A percentile compares a stretch with the other conserved stretches of the same genome.
Evolutionary conservation across 2,888 invertebrate species (phyloP).

Genomic region (Campopleginae sp.): DNA sequence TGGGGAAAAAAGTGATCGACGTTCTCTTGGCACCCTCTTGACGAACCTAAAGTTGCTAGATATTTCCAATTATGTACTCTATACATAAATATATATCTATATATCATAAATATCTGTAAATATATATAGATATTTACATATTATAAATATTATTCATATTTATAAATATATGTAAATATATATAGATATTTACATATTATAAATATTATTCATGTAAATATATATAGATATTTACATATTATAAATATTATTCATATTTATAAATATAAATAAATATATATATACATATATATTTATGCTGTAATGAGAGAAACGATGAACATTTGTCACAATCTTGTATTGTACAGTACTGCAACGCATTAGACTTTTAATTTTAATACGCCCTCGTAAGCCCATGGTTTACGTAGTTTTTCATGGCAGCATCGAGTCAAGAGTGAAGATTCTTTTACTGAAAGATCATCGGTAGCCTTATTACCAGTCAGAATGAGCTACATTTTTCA

Average conservation of each 20-base stretch:
- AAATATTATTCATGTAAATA: constrained; percentile 1
- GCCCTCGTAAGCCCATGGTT: constrained; percentile 22
- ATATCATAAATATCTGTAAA: neutral
- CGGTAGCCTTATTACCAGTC: neutral
- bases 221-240: neutral
- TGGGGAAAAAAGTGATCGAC: constrained; percentile 18
- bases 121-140: neutral
- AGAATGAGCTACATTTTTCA: neutral
- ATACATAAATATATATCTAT: constrained; percentile 3
- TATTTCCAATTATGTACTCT: constrained; percentile 49
- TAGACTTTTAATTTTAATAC: constrained; percentile 41
- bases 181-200: neutral
- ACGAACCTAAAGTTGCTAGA: constrained; percentile 47
- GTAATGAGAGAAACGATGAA: constrained; percentile 17
- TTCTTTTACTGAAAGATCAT: neutral
- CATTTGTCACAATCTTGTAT: constrained; percentile 42
- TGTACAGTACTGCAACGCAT: constrained; percentile 56
- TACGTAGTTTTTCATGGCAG: neutral
- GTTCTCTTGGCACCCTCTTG: constrained; percentile 22
- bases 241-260: constrained; percentile 13
- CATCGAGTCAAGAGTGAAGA: neutral
- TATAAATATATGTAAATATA: neutral
- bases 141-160: constrained; percentile 13
- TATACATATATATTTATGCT: constrained; percentile 33
- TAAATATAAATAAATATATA: neutral